A percentile compares a stretch with the other conserved stretches of the same genome.
These are phyloP conservation scores for Pyrgus malvae DNA, from an alignment of 2,888 invertebrate genomes.

Conservation along the genomic window DNA sequence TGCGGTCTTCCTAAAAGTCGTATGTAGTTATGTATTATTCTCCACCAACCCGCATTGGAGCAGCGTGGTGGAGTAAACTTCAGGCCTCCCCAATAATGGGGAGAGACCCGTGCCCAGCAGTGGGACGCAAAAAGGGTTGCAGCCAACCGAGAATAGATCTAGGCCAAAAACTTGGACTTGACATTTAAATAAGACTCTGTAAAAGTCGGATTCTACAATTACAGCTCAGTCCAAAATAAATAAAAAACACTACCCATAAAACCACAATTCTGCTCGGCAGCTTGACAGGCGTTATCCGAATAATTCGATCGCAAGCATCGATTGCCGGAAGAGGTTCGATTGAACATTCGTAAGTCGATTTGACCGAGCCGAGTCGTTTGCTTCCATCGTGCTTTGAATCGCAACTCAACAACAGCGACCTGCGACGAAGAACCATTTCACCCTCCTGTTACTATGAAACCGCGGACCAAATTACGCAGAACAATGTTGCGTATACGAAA, in stretches of 20 bases:
- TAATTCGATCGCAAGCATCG: slow-evolving; percentile 21
- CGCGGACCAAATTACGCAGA: slow-evolving; percentile 10
- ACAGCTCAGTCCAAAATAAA: not conserved
- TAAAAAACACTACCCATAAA: not conserved
- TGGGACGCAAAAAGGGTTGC: too few species aligned
- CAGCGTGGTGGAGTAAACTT: too few species aligned
- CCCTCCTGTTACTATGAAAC: not conserved
- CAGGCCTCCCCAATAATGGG: too few species aligned
- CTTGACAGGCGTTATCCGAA: slow-evolving; percentile 11
- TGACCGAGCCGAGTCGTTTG: slow-evolving; percentile 28
- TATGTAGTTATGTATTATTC: too few species aligned
- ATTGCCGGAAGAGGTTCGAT: slow-evolving; percentile 27
- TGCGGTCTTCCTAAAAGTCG: too few species aligned
- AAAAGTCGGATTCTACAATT: too few species aligned
- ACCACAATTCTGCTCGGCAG: slow-evolving; percentile 1
- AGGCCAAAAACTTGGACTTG: too few species aligned
- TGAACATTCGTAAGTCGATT: slow-evolving; percentile 35
- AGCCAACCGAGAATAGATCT: too few species aligned
- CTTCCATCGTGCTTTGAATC: slow-evolving; percentile 29
- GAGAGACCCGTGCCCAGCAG: too few species aligned
- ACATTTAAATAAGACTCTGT: too few species aligned
- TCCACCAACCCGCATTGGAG: too few species aligned
- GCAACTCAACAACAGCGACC: slow-evolving; percentile 14
- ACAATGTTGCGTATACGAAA: not conserved
- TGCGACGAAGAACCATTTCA: not conserved